phyloP scores from a whole-genome alignment of 37 sponge, comb jelly and placozoan species.

The Geodia barretti region DNA sequence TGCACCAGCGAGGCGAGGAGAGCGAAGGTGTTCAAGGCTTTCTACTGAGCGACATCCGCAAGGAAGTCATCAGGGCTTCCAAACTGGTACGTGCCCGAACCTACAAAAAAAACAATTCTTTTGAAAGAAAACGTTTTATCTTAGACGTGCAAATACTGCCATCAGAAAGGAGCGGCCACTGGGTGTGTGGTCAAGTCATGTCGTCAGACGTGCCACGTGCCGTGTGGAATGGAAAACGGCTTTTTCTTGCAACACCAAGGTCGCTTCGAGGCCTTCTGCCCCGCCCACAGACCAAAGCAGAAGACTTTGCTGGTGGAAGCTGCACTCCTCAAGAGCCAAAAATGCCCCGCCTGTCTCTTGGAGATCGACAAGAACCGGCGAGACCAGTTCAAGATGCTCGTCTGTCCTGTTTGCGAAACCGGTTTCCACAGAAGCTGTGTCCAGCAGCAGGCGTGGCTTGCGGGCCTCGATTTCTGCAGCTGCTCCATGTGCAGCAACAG shows the following conservation, averaged over 20 bases:
- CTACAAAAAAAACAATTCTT: neutral
- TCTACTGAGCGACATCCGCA: slow-evolving; percentile 10
- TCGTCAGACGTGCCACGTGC: slow-evolving; percentile 27
- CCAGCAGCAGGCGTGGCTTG: slow-evolving; percentile 39
- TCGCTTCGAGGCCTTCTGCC: slow-evolving; percentile 29
- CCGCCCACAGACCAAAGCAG: slow-evolving; percentile 26
- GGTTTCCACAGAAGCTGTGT: slow-evolving; percentile 29
- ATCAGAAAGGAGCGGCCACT: slow-evolving; percentile 19
- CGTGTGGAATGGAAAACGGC: slow-evolving; percentile 6
- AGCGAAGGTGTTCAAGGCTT: slow-evolving; percentile 33
- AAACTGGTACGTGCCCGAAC: neutral
- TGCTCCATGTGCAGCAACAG: slow-evolving; percentile 45
- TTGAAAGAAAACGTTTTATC: neutral
- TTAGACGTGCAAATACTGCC: slow-evolving; percentile 18
- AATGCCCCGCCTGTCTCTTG: slow-evolving; percentile 30
- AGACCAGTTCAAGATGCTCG: slow-evolving; percentile 1
- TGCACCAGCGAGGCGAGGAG: slow-evolving; percentile 16
- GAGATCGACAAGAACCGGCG: neutral
- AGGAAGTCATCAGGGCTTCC: slow-evolving; percentile 14
- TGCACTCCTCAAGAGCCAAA: neutral
- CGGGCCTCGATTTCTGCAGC: slow-evolving; percentile 28
- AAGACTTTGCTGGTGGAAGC: neutral
- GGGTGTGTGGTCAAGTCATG: slow-evolving; percentile 41
- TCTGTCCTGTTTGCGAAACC: slow-evolving; percentile 28
- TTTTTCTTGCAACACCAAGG: slow-evolving; percentile 25